Conservation (phyloP, 2,888 invertebrate species). For the Clostera curtula region DNA sequence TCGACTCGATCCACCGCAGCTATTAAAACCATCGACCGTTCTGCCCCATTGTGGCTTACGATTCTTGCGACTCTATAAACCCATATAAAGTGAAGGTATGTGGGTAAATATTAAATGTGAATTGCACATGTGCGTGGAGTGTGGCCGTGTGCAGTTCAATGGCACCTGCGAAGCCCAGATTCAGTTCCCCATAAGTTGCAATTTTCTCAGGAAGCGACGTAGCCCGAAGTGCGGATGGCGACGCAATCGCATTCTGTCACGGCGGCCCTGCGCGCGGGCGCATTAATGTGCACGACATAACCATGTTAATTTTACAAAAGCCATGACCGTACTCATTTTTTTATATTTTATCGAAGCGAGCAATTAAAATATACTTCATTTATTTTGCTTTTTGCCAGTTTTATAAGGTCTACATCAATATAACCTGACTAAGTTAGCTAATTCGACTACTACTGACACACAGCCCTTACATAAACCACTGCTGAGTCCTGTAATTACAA, state of each 20-base stretch:
- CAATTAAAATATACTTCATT: too few species aligned
- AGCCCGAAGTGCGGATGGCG: conserved; percentile 25
- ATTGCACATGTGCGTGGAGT: conserved; percentile 55
- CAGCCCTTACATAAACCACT: too few species aligned
- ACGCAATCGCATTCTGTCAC: conserved; percentile 64
- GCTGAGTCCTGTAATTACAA: too few species aligned
- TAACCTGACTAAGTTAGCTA: too few species aligned
- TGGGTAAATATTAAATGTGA: conserved; percentile 55
- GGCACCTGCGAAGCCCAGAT: conserved; percentile 65
- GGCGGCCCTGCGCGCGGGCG: conserved; percentile 58
- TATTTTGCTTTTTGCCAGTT: too few species aligned
- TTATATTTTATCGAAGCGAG: too few species aligned
- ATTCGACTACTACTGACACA: too few species aligned
- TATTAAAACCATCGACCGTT: conserved; percentile 37
- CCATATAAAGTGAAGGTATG: conserved; percentile 43
- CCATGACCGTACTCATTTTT: too few species aligned
- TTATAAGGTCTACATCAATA: too few species aligned
- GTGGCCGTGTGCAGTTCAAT: conserved; percentile 57
- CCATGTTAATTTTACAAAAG: too few species aligned
- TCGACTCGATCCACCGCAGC: conserved; percentile 29
- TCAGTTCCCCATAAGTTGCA: conserved; percentile 70
- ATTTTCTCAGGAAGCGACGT: conserved; percentile 68
- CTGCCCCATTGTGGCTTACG: conserved; percentile 41
- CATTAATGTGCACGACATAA: conserved; percentile 59
- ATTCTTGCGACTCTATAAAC: conserved; percentile 47